Evolutionary conservation across 2,888 invertebrate genomes (phyloP), one percentile per base, ranked within the genome.

Genomic region (Hemaris fuciformis): DNA sequence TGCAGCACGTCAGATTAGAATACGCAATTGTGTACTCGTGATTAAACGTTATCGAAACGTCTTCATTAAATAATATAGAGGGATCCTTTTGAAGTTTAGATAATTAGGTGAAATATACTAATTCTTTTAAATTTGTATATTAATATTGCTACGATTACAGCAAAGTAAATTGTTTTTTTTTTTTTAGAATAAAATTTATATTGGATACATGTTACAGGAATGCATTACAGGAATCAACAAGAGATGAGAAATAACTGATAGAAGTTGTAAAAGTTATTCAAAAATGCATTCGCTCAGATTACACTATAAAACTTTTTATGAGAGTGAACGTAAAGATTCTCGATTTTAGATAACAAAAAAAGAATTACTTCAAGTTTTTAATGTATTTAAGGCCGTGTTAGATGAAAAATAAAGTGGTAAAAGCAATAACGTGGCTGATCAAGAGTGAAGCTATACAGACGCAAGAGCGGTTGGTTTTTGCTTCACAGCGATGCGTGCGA

Each of bases 401-500:
- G 15, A n/a, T 22, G 38, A 46, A 46, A 38, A 42, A 38, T 59
- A 46, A 63, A 41, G 63, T 64, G 59, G 60, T 62, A 64, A 57
- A 65, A 64, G 57, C 63, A 70, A 42, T 59, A 71, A 73, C 65
- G 69, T 73, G 75, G 71, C 70, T 72, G 72, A 66, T 68, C 62
- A 68, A 65, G 64, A 70, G 69, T 77, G 69, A 70, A 71, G 67
- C 72, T 72, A 67, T 73, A 68, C 71, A 75, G 72, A 68, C 71
- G 64, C 70, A n/a, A n/a, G 73, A 76, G 75, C 77, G 74, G 75
- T 75, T 70, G 73, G 76, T 86, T 88, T 87, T 88, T 88, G 81
- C 80, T 73, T 71, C 68, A 74, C 65, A 70, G 64, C 84, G 76
- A 76, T 84, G 87, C 85, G 84, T 87, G 86, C 84, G 87, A 87